These are phyloP conservation scores for Tragelaphus oryx DNA, from an alignment of 2,797 vertebrate species.

Conservation along the genomic window DNA sequence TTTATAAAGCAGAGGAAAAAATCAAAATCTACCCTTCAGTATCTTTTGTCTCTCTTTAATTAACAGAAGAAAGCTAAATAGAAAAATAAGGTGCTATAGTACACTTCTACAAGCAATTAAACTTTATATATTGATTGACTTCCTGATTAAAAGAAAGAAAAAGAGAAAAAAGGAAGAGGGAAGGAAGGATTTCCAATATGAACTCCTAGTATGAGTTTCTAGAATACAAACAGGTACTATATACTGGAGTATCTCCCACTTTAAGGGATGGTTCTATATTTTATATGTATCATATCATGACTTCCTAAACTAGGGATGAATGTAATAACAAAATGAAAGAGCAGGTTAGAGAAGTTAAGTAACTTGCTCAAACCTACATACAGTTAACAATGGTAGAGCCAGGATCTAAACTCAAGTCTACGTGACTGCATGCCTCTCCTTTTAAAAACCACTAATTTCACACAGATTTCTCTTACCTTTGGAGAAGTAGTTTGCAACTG, in stretches of 20 bases:
- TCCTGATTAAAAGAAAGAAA: neutral
- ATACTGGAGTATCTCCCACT: neutral
- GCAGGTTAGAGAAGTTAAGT: neutral
- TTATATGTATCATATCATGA: neutral
- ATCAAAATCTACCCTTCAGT: neutral
- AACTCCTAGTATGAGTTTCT: neutral
- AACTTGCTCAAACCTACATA: neutral
- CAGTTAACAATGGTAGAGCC: neutral
- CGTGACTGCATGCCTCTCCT: neutral
- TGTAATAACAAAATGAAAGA: neutral
- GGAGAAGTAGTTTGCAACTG: slow-evolving; percentile 76
- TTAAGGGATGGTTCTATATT: neutral
- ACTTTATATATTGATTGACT: neutral
- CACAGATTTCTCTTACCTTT: slow-evolving; percentile 76
- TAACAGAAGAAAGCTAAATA: neutral
- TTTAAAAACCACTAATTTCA: slow-evolving; percentile 39
- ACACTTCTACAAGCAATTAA: neutral
- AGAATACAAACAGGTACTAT: neutral
- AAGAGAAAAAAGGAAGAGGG: neutral
- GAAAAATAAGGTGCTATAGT: neutral
- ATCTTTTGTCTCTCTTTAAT: neutral
- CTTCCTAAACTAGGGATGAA: neutral
- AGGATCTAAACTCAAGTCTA: neutral
- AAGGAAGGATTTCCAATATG: neutral
- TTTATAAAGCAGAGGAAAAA: neutral